Conservation (phyloP, 2,113 vertebrate genomes). For the Odocoileus hemionus region DNA sequence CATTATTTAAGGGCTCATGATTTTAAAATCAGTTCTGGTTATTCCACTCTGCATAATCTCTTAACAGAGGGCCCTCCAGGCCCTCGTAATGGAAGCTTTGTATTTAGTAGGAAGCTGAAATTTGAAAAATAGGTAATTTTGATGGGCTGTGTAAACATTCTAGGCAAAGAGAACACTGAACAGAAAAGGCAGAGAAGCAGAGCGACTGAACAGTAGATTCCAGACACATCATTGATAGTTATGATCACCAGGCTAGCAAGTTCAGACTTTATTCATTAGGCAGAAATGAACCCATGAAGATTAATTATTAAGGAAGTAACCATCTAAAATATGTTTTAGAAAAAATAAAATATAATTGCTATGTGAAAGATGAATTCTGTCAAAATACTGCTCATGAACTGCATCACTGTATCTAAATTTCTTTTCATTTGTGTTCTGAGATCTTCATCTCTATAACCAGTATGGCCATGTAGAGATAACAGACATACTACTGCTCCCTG, state of each 20-base stretch:
- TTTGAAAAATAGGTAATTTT: background rate
- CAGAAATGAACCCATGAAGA: background rate
- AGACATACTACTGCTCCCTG: background rate
- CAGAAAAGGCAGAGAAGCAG: background rate
- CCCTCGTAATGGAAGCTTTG: background rate
- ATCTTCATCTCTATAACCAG: background rate
- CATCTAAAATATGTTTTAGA: background rate
- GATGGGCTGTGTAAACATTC: background rate
- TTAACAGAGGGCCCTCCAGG: background rate
- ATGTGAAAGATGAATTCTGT: background rate
- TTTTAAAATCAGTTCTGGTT: background rate
- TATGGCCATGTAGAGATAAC: background rate
- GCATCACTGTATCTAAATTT: background rate
- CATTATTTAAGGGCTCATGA: background rate
- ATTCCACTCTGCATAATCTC: background rate
- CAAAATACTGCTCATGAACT: background rate
- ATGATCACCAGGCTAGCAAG: background rate
- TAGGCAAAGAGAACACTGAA: background rate
- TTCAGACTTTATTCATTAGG: background rate
- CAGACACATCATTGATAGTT: background rate
- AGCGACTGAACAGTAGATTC: background rate
- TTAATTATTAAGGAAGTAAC: background rate
- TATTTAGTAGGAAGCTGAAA: background rate
- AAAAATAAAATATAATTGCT: background rate
- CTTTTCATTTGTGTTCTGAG: background rate